These are phyloP conservation scores for Trachurus trachurus DNA, from an alignment of 2,797 vertebrate genomes.

Conservation along the genomic window DNA sequence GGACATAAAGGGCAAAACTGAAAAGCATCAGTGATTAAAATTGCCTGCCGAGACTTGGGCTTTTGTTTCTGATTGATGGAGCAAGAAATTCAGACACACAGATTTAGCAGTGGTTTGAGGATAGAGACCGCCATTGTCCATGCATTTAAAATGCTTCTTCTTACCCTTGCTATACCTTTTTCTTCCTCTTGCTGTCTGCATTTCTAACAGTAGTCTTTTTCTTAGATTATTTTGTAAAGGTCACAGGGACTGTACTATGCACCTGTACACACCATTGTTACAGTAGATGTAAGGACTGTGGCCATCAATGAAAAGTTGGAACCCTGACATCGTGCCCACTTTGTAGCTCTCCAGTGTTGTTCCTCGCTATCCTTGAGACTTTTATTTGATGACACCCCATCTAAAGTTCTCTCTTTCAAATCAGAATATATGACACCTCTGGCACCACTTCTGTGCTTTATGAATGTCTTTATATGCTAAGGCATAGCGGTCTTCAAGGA, in stretches of 20 bases:
- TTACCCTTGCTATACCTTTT: slow-evolving; percentile 2
- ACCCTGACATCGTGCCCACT: slow-evolving; percentile 31
- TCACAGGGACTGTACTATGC: slow-evolving; percentile 44
- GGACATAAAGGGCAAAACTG: slow-evolving; percentile 72
- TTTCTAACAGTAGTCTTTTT: slow-evolving; percentile 40
- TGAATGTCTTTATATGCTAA: slow-evolving; percentile 47
- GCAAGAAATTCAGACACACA: slow-evolving; percentile 62
- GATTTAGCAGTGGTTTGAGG: slow-evolving; percentile 53
- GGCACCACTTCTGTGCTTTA: slow-evolving; percentile 37
- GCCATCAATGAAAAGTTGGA: slow-evolving; percentile 40
- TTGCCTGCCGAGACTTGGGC: slow-evolving; percentile 38
- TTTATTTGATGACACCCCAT: slow-evolving; percentile 44
- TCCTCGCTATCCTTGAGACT: slow-evolving; percentile 42
- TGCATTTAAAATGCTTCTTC: slow-evolving; percentile 33
- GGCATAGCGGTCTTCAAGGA: slow-evolving; percentile 41
- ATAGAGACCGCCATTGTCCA: slow-evolving; percentile 31
- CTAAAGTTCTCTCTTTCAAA: slow-evolving; percentile 45
- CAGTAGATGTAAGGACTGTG: slow-evolving; percentile 11
- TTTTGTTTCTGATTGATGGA: slow-evolving; percentile 74
- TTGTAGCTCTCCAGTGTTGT: slow-evolving; percentile 28
- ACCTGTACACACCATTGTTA: slow-evolving; percentile 48
- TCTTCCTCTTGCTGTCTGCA: background rate
- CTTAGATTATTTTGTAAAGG: slow-evolving; percentile 60
- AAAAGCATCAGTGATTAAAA: slow-evolving; percentile 63
- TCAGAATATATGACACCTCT: slow-evolving; percentile 50